These are phyloP conservation scores for Eira barbara DNA, from an alignment of 2,113 vertebrate genomes.

Conservation along the genomic window DNA sequence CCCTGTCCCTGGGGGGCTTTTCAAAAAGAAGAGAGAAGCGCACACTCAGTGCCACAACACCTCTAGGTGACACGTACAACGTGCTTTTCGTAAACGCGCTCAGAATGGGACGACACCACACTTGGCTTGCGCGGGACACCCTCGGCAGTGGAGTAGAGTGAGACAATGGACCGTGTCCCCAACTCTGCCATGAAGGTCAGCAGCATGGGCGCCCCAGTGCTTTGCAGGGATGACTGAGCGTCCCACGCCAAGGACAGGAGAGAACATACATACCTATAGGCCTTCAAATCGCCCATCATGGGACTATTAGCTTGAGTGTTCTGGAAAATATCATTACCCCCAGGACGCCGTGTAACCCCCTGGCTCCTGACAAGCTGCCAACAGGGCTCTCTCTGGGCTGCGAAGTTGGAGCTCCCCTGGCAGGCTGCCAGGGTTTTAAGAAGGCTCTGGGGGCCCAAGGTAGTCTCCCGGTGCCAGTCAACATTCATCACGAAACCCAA, in stretches of 20 bases:
- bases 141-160: background rate
- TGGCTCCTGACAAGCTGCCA: slow-evolving; percentile 67
- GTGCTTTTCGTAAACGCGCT: background rate
- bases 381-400: slow-evolving; percentile 53
- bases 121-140: background rate
- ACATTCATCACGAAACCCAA: slow-evolving; percentile 50
- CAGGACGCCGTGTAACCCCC: slow-evolving; percentile 73
- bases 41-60: background rate
- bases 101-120: background rate
- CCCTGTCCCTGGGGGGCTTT: background rate
- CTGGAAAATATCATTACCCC: slow-evolving; percentile 76
- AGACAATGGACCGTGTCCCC: background rate
- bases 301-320: slow-evolving; percentile 73
- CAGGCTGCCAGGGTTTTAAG: slow-evolving; percentile 67
- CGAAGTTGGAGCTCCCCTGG: slow-evolving; percentile 68
- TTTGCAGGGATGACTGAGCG: background rate
- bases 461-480: slow-evolving; percentile 68
- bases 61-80: background rate
- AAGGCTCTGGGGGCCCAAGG: slow-evolving; percentile 69
- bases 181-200: background rate
- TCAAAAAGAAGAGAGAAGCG: background rate
- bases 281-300: slow-evolving; percentile 46
- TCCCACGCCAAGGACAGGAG: background rate
- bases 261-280: slow-evolving; percentile 36
- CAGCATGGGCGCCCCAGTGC: background rate